Base-by-base conservation (phyloP, 37 sponge, comb jelly and placozoan species). In the Mnemiopsis leidyi region DNA sequence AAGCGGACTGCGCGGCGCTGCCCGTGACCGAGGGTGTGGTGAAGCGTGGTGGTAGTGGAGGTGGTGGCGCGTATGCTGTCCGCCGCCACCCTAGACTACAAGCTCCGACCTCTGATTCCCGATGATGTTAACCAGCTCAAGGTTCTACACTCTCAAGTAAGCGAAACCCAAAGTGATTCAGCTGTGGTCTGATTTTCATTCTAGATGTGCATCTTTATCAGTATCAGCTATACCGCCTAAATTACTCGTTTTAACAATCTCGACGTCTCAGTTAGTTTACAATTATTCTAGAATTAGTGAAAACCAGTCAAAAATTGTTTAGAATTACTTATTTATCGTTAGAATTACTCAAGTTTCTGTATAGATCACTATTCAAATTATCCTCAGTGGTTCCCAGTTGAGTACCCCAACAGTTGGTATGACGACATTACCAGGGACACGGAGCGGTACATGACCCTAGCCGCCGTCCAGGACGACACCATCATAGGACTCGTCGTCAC, bases 331-430 rank as follows among this genome's bases (percentile, higher is more conserved):
- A n/a, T n/a, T n/a, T n/a, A n/a, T n/a, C n/a, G n/a, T n/a, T n/a
- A n/a, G n/a, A n/a, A n/a, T n/a, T n/a, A n/a, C n/a, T n/a, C n/a
- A n/a, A n/a, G n/a, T n/a, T n/a, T n/a, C n/a, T n/a, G n/a, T n/a
- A n/a, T n/a, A n/a, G n/a, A n/a, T n/a, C n/a, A n/a, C n/a, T n/a
- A 61, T 61, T 61, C 68, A 18, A 9, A 61, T 61, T 7, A 7
- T 24, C 24, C 24, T 73, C 82, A 79, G 82, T 79, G 82, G 82
- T 79, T 79, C 21, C 82, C 82, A 31, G 82, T 79, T 34, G 82
- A 79, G 37, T 79, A 79, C 36, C 82, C 82, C 5, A 79, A 79
- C 38, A 79, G 82, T 35, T 79, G 82, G 82, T 79, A 79, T 29
- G 16, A 79, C 1, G 82, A 79, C 21, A 79, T 79, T 29, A 79